phyloP scores from a whole-genome alignment of 2,113 vertebrate genomes.

The Columba janthina region DNA sequence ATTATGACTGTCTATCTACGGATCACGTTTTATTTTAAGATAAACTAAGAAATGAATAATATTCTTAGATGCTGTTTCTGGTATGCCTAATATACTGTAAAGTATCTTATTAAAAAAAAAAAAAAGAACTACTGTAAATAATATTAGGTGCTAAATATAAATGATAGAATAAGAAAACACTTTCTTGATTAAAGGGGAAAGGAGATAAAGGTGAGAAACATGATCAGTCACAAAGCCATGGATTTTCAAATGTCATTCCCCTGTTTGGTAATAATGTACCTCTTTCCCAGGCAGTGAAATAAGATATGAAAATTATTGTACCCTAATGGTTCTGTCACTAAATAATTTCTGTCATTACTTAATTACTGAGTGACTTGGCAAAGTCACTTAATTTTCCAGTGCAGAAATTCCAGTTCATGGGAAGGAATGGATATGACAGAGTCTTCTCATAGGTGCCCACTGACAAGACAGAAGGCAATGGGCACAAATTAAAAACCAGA shows the following conservation, averaged over 20 bases:
- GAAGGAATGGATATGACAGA: not conserved
- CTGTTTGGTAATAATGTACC: not conserved
- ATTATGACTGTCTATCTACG: not conserved
- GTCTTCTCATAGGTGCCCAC: not conserved
- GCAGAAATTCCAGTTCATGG: not conserved
- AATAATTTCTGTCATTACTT: not conserved
- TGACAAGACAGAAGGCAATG: not conserved
- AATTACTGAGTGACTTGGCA: not conserved
- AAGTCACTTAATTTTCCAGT: not conserved
- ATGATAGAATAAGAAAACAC: not conserved
- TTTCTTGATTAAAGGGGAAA: not conserved
- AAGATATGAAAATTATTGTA: not conserved
- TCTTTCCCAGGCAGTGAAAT: not conserved
- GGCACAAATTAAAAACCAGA: rapidly evolving
- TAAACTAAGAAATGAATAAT: not conserved
- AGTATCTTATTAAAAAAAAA: not conserved
- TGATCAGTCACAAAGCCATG: not conserved
- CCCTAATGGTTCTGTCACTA: not conserved
- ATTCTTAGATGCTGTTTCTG: not conserved
- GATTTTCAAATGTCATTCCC: not conserved
- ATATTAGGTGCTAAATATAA: not conserved
- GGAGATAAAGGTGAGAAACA: not conserved
- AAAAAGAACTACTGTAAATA: not conserved
- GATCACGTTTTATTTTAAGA: not conserved
- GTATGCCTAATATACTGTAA: not conserved